A percentile compares a stretch with the other conserved stretches of the same genome.
Conservation (phyloP, 2,797 vertebrate genomes). For the Pseudopleuronectes americanus region DNA sequence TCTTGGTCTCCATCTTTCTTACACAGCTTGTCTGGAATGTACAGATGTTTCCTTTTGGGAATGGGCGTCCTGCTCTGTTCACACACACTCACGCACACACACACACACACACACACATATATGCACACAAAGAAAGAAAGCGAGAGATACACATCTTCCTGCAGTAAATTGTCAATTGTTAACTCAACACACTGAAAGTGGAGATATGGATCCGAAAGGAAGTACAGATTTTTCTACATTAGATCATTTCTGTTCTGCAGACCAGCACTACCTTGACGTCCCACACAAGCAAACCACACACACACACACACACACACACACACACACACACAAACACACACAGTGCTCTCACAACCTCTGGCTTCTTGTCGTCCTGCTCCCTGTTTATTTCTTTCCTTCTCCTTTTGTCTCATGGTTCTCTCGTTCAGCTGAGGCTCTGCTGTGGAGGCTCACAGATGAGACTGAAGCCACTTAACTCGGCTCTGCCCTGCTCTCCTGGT, state of each 20-base stretch:
- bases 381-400: conserved; percentile 19
- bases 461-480: conserved; percentile 12
- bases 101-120: background rate
- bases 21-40: conserved; percentile 95
- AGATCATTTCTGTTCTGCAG: conserved; percentile 2
- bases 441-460: conserved; percentile 6
- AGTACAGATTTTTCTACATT: background rate
- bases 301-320: background rate
- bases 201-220: conserved; percentile 3
- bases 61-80: conserved; percentile 72
- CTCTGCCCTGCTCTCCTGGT: conserved; percentile 20
- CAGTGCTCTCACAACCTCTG: conserved; percentile 24
- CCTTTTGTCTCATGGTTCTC: conserved; percentile 34
- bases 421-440: conserved; percentile 42
- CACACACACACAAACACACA: background rate
- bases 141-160: background rate
- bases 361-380: conserved; percentile 34
- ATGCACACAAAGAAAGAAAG: conserved; percentile 20
- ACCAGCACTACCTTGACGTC: too few species aligned
- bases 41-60: conserved; percentile 95
- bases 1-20: conserved; percentile 83
- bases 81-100: conserved; percentile 42
- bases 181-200: conserved; percentile 7
- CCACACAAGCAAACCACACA: too few species aligned
- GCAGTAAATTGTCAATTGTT: background rate